phyloP scores from a whole-genome alignment of 2,888 invertebrate species.

The Stomorhina lunata region DNA sequence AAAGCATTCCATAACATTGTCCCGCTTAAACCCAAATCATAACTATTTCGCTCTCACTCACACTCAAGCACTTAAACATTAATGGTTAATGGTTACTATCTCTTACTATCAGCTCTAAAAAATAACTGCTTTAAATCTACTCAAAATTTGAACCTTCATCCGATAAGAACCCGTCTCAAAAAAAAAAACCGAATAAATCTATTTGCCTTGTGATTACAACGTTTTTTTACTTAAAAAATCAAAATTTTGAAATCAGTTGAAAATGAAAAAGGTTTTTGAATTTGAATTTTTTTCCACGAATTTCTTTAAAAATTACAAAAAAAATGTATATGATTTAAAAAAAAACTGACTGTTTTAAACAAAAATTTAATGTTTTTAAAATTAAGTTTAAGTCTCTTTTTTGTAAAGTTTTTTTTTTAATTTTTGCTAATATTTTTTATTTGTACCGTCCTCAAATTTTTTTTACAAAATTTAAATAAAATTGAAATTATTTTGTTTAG shows the following conservation, averaged over 20 bases:
- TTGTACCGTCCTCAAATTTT: constrained; percentile 52
- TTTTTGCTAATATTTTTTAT: constrained; percentile 1
- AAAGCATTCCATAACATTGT: neutral
- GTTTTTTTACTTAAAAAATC: constrained; percentile 33
- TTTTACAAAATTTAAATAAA: neutral
- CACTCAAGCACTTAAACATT: neutral
- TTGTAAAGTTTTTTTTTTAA: constrained; percentile 19
- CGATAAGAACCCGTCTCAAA: constrained; percentile 21
- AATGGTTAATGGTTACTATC: constrained; percentile 11
- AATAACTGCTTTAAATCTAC: constrained; percentile 30
- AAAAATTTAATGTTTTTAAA: constrained; percentile 4
- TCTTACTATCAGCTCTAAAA: neutral
- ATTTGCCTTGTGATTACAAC: constrained; percentile 78
- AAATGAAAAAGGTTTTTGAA: constrained; percentile 47
- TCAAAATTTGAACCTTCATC: neutral
- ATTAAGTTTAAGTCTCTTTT: constrained; percentile 38
- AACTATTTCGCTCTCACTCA: neutral
- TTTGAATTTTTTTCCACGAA: constrained; percentile 36
- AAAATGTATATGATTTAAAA: constrained; percentile 16
- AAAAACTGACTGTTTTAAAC: constrained; percentile 46
- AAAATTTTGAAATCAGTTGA: neutral
- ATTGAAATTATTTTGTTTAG: constrained; percentile 5
- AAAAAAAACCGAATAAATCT: constrained; percentile 68
- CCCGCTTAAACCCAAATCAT: neutral
- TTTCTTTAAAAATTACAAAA: constrained; percentile 37